Conservation (phyloP, 2,888 invertebrate species). For the Creontiades dilutus region DNA sequence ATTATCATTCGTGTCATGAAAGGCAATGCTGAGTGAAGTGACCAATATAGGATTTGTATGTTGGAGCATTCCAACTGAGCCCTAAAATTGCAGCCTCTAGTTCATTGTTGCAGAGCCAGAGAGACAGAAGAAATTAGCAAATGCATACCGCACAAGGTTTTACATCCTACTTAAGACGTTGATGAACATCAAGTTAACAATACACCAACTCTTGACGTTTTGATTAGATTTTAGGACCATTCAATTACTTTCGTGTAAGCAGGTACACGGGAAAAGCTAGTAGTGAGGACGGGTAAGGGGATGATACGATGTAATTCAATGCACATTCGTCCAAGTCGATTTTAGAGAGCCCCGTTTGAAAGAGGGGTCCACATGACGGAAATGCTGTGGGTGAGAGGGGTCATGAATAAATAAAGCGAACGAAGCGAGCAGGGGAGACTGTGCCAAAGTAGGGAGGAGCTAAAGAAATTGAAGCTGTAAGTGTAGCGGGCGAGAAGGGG, state of each 20-base stretch:
- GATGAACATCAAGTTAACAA: neutral
- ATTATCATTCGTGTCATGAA: too few species aligned
- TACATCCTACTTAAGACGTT: neutral
- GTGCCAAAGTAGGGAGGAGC: constrained; percentile 46
- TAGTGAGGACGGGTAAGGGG: constrained; percentile 6
- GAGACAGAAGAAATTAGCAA: too few species aligned
- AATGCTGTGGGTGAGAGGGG: neutral
- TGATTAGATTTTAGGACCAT: neutral
- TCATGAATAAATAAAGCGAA: constrained; percentile 66
- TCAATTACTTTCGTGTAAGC: neutral
- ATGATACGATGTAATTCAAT: constrained; percentile 58
- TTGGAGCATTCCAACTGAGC: too few species aligned
- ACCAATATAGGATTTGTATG: too few species aligned
- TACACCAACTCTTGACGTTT: neutral
- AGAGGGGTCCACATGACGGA: constrained; percentile 16
- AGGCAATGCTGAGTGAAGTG: too few species aligned
- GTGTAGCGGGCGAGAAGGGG: constrained; percentile 55
- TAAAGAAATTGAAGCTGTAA: constrained; percentile 69
- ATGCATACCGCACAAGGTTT: too few species aligned
- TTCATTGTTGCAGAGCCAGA: too few species aligned
- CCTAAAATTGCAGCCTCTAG: too few species aligned
- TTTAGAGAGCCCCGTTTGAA: neutral
- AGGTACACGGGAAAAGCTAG: neutral
- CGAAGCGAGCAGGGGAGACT: constrained; percentile 30
- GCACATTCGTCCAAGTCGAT: constrained; percentile 53